phyloP scores from a whole-genome alignment of 2,797 vertebrate species.

The Eurystomus glaucurus region DNA sequence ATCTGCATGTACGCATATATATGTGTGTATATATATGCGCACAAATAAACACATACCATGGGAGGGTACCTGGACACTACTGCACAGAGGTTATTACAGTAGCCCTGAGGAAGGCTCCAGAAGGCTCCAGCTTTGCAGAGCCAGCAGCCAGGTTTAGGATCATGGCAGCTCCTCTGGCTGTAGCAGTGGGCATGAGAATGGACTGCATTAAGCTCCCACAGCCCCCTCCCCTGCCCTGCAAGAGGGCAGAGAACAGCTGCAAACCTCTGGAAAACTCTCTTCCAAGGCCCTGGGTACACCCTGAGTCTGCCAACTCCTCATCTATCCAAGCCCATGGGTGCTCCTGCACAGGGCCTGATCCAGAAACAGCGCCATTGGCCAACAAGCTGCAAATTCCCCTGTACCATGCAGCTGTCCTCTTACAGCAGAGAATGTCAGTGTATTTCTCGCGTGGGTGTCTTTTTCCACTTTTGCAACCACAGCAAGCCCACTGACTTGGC shows the following conservation, averaged over 20 bases:
- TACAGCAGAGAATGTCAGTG: not conserved
- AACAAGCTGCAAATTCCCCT: not conserved
- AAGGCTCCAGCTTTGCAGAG: not conserved
- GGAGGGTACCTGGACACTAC: not conserved
- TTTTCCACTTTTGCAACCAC: not conserved
- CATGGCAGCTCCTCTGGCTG: not conserved
- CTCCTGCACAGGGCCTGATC: not conserved
- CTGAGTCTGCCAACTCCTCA: fast-evolving
- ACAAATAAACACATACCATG: not conserved
- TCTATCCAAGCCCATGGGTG: too few relatives aligned
- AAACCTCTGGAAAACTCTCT: not conserved
- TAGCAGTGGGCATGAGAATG: fast-evolving
- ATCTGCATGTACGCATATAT: not conserved
- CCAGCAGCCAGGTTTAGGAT: not conserved
- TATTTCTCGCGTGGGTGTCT: not conserved
- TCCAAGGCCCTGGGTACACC: not conserved
- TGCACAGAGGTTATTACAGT: not conserved
- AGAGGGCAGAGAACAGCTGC: not conserved
- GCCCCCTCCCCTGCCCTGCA: not conserved
- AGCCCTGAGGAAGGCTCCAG: not conserved
- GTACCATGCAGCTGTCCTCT: not conserved
- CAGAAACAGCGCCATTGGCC: not conserved
- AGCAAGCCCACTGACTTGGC: not conserved
- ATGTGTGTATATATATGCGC: not conserved
- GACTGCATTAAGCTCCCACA: not conserved